Evolutionary conservation across 2,888 invertebrate species (phyloP), one percentile per base, ranked within the genome.

Genomic region (Schizotus pectinicornis): DNA sequence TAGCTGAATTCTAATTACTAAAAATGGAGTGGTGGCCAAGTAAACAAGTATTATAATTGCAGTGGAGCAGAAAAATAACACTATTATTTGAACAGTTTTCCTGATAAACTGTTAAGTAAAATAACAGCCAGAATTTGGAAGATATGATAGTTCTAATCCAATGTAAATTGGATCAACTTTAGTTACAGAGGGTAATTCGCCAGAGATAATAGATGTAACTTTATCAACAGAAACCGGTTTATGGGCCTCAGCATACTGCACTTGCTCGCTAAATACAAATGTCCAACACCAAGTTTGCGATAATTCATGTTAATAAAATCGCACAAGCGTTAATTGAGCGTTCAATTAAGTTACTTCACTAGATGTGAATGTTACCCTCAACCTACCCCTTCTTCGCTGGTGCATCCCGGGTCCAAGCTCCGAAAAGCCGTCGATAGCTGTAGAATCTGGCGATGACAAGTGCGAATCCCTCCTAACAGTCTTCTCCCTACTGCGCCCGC

Each of bases 351-450:
- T 42, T 9, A 1, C n/a, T 8, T 41, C 13, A 30, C 1, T 7
- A 11, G 2, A 22, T 5, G 22, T 22, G 2, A 22, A 5, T 22
- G n/a, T 6, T 41, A 11, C 31, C 22, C 6, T 22, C 9, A 30
- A 67, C 67, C 63, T 70, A 76, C 77, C 77, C 73, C 75, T 72
- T 57, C 64, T 59, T 64, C 75, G 72, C 32, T 74, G 72, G 56
- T 73, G 75, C 34, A 71, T 63, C 39, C 60, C 59, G 51, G 66
- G 70, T 59, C 70, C 72, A 59, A 63, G 85, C 74, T 88, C 89
- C 0, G 81, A 81, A 70, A 85, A 86, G 67, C 84, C 85, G 0
- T 80, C 81, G 7, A 78, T 75, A 64, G 77, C 76, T 63, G 78
- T 76, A 56, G 77, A 69, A 64, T 78, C 79, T n/a, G 73, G 74